Percentiles rank a stretch among this genome's conserved stretches.
Conservation (phyloP, 2,888 invertebrate genomes). For the Himalopsyche kuldschensis region DNA sequence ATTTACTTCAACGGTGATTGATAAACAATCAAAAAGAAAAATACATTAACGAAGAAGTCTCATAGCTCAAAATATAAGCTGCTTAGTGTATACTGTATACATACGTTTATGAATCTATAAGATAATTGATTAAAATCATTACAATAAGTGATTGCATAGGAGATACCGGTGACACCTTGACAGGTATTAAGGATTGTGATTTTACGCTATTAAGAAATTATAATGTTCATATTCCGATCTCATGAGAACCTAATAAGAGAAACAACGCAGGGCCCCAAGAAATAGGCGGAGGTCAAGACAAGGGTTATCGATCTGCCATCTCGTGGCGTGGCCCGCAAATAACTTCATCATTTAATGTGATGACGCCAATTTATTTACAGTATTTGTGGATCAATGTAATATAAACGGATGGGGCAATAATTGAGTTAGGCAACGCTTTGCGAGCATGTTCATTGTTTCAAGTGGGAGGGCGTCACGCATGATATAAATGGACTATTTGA, state of each 20-base stretch:
- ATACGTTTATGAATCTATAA: too few relatives aligned
- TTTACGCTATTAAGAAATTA: neutral
- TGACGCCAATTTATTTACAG: neutral
- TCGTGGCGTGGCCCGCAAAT: neutral
- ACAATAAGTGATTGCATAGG: too few relatives aligned
- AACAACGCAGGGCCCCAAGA: neutral
- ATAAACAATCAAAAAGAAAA: too few relatives aligned
- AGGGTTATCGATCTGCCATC: neutral
- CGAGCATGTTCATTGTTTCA: neutral
- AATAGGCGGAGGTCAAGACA: neutral
- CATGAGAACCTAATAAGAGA: neutral
- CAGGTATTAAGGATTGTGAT: too few relatives aligned
- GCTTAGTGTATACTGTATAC: too few relatives aligned
- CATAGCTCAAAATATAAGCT: too few relatives aligned
- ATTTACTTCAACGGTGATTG: too few relatives aligned
- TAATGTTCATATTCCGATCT: neutral
- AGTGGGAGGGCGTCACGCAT: neutral
- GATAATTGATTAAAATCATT: too few relatives aligned
- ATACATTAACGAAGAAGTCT: too few relatives aligned
- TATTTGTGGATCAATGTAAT: neutral
- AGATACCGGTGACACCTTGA: too few relatives aligned
- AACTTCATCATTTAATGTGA: neutral
- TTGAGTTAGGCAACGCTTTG: neutral
- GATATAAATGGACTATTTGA: too few relatives aligned
- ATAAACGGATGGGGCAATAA: neutral